Percentiles rank a stretch among this genome's conserved stretches.
These are phyloP conservation scores for Crotalus horridus DNA, from an alignment of 2,113 vertebrate genomes.

Conservation along the genomic window DNA sequence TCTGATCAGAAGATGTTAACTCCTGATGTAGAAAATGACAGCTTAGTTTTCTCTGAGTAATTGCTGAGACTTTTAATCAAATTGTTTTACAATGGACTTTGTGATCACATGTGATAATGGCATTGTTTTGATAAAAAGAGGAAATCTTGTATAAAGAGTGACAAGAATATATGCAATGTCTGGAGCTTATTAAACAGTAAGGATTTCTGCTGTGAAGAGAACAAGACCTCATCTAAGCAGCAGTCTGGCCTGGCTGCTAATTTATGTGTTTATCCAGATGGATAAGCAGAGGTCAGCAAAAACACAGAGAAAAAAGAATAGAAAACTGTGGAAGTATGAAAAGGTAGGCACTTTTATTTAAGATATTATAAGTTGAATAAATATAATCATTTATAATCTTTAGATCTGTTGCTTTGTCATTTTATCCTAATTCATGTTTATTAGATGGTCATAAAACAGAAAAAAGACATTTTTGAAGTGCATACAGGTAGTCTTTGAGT, in stretches of 20 bases:
- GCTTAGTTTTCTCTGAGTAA: not conserved
- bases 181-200: not conserved
- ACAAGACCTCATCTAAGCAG: not conserved
- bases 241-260: not conserved
- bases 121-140: not conserved
- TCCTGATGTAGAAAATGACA: not conserved
- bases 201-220: not conserved
- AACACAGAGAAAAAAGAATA: not conserved
- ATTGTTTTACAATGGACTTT: not conserved
- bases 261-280: not conserved
- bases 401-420: not conserved
- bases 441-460: not conserved
- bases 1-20: not conserved
- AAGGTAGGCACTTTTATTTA: not conserved
- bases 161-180: not conserved
- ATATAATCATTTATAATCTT: not conserved
- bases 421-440: not conserved
- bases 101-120: not conserved
- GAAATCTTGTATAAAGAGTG: not conserved
- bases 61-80: not conserved
- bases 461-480: not conserved
- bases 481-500: not conserved
- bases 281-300: not conserved
- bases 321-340: not conserved
- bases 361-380: not conserved